phyloP scores from a whole-genome alignment of 2,797 vertebrate genomes.

The Danio albolineatus region DNA sequence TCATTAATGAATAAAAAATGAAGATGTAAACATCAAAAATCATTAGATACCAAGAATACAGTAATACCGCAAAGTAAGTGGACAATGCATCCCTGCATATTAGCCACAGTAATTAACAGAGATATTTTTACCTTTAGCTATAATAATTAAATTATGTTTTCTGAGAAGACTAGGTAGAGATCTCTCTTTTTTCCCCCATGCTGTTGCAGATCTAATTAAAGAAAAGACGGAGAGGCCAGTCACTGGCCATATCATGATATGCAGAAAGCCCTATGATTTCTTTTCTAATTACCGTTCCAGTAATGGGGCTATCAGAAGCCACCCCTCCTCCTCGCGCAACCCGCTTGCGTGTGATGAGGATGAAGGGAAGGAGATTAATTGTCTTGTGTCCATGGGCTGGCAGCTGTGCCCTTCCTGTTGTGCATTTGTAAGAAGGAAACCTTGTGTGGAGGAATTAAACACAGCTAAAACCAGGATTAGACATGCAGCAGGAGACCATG shows the following conservation, averaged over 20 bases:
- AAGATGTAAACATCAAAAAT: neutral
- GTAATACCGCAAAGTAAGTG: neutral
- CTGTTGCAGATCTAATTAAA: slow-evolving; percentile 53
- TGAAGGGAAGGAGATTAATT: slow-evolving; percentile 43
- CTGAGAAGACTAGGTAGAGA: slow-evolving; percentile 21
- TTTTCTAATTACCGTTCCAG: slow-evolving; percentile 52
- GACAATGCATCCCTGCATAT: neutral
- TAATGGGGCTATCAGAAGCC: slow-evolving; percentile 56
- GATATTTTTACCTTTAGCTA: slow-evolving; percentile 8
- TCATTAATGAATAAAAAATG: no score
- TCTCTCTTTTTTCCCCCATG: neutral
- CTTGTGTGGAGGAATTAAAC: slow-evolving; percentile 33
- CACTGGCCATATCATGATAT: slow-evolving; percentile 50
- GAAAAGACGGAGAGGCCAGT: slow-evolving; percentile 6
- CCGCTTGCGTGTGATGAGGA: neutral
- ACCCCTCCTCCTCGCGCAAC: neutral
- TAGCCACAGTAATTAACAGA: neutral
- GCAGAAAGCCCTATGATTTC: slow-evolving; percentile 42
- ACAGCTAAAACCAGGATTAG: slow-evolving; percentile 25
- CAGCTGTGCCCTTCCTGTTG: slow-evolving; percentile 49
- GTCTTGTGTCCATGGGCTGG: slow-evolving; percentile 37
- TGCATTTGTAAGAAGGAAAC: slow-evolving; percentile 52
- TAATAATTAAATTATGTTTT: slow-evolving; percentile 48
- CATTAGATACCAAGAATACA: neutral
- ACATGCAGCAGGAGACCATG: neutral